Conservation (phyloP, 2,888 invertebrate genomes). For the Tubiluchus corallicola region DNA sequence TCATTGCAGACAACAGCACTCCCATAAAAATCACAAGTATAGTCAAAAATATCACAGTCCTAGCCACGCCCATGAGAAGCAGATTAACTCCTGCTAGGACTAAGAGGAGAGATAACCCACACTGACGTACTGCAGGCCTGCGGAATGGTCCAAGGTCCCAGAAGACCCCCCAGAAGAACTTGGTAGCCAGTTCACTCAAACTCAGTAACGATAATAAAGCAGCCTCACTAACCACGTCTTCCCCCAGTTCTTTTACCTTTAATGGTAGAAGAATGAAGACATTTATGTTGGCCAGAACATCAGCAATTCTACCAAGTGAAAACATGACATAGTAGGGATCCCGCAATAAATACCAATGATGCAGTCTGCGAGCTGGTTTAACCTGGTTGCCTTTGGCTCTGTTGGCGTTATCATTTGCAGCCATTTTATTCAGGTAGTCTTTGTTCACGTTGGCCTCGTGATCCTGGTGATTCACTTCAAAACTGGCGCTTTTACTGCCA, state of each 20-base stretch:
- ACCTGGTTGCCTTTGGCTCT: no score
- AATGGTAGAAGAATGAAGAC: background rate
- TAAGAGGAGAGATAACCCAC: background rate
- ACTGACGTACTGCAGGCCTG: background rate
- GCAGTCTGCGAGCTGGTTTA: no score
- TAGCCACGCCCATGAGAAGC: no score
- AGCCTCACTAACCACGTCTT: background rate
- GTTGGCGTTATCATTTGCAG: no score
- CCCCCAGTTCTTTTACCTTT: background rate
- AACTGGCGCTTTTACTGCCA: background rate
- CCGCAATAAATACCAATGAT: background rate
- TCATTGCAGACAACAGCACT: background rate
- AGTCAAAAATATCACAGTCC: no score
- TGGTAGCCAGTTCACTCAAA: background rate
- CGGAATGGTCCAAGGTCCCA: background rate
- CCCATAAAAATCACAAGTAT: background rate
- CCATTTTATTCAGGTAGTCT: background rate
- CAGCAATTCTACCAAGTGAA: background rate
- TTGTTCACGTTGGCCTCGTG: background rate
- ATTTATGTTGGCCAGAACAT: background rate
- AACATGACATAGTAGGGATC: background rate
- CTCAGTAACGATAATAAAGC: background rate
- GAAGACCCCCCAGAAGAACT: background rate
- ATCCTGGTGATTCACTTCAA: no score
- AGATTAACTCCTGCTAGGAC: background rate